phyloP scores from a whole-genome alignment of 2,888 invertebrate species.

The Ennomos fuscantarius region DNA sequence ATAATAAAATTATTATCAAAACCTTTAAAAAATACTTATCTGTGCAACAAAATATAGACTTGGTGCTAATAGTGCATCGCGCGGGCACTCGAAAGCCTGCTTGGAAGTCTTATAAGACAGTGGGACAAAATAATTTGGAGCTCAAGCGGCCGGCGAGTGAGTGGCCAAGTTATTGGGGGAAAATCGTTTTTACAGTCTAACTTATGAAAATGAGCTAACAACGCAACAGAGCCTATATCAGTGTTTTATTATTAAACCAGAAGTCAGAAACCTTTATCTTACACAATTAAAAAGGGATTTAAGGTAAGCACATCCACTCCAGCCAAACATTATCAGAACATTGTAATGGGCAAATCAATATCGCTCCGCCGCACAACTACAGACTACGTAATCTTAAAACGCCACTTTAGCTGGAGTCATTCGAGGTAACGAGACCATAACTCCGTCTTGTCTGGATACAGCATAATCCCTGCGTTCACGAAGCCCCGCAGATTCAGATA shows the following conservation, averaged over 20 bases:
- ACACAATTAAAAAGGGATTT: constrained; percentile 44
- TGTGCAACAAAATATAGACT: no score
- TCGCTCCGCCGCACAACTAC: constrained; percentile 47
- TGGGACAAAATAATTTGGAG: no score
- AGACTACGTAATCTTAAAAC: constrained; percentile 56
- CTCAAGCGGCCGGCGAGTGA: no score
- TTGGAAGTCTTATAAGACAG: no score
- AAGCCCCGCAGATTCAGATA: constrained; percentile 74
- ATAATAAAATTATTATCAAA: no score
- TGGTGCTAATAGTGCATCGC: no score
- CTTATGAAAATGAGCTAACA: constrained; percentile 22
- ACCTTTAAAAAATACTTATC: no score
- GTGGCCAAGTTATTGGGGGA: no score
- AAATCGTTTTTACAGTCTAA: no score
- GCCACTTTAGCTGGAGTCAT: constrained; percentile 63
- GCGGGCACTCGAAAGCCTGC: no score
- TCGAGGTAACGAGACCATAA: constrained; percentile 79
- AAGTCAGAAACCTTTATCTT: constrained; percentile 34
- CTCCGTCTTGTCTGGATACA: constrained; percentile 71
- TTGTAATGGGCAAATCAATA: constrained; percentile 54
- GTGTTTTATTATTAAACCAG: constrained; percentile 14
- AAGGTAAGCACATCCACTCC: constrained; percentile 39
- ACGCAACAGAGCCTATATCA: constrained; percentile 19
- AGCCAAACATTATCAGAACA: constrained; percentile 51
- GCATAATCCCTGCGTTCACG: constrained; percentile 72